These are phyloP conservation scores for Malacoraja senta DNA, from an alignment of 2,797 vertebrate genomes.

Conservation along the genomic window DNA sequence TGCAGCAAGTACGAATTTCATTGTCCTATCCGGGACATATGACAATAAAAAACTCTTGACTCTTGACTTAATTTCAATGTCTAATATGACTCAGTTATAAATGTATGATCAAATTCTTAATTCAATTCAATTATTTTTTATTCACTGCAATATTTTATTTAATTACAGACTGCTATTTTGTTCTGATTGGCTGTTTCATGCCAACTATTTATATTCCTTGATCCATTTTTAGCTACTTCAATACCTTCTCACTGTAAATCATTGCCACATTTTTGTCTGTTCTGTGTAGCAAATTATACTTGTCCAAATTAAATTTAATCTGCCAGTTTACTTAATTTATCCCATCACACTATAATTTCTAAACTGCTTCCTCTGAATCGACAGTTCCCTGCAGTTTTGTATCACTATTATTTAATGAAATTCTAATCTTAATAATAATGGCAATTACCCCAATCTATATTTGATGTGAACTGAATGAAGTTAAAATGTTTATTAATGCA, in stretches of 20 bases:
- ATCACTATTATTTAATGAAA: neutral
- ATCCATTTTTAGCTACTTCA: neutral
- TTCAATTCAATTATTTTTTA: neutral
- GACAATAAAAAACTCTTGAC: no score
- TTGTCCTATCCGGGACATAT: no score
- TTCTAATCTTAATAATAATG: no score
- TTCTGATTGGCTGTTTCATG: neutral
- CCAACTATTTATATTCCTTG: neutral
- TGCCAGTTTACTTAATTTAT: neutral
- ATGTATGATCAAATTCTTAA: neutral
- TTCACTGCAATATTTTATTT: neutral
- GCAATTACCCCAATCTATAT: no score
- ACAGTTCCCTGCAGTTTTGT: neutral
- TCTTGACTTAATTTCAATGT: neutral
- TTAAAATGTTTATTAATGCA: no score
- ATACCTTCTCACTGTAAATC: neutral
- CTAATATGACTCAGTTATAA: neutral
- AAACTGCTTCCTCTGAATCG: neutral
- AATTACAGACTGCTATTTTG: neutral
- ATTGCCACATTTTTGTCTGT: neutral
- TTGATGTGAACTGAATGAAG: no score
- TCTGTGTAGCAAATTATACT: no score
- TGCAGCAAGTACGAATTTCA: no score
- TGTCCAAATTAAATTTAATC: neutral
- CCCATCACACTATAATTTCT: neutral